These are phyloP conservation scores for Silurus asotus DNA, from an alignment of 2,113 vertebrate genomes.

Conservation along the genomic window DNA sequence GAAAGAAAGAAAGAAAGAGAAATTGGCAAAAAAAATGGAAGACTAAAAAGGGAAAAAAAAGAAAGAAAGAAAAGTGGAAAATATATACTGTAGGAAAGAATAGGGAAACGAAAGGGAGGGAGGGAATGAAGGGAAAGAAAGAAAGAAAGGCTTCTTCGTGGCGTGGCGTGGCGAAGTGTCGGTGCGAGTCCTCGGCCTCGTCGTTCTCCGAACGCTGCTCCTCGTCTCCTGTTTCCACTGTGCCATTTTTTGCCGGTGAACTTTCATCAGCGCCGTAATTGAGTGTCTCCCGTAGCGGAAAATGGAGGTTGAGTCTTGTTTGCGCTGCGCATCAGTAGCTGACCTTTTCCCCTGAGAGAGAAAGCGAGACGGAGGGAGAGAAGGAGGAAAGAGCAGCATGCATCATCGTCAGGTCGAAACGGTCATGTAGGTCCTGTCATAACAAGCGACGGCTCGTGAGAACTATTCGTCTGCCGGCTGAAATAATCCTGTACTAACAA, in stretches of 20 bases:
- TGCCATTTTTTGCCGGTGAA: constrained; percentile 38
- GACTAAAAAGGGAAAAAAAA: too few species aligned
- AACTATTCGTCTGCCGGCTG: constrained; percentile 15
- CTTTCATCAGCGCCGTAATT: constrained; percentile 52
- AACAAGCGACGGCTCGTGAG: constrained; percentile 37
- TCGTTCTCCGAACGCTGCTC: too few species aligned
- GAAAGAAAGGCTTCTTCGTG: too few species aligned
- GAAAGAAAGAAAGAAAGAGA: too few species aligned
- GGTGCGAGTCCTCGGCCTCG: too few species aligned
- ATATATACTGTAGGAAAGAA: too few species aligned
- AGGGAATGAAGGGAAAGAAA: too few species aligned
- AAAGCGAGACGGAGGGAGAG: neutral
- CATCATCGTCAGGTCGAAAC: constrained; percentile 6
- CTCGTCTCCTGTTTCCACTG: neutral
- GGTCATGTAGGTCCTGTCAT: constrained; percentile 35
- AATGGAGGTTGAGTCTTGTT: constrained; percentile 45
- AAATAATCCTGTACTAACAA: constrained; percentile 28
- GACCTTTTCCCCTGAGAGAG: constrained; percentile 43
- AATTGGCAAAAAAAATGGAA: too few species aligned
- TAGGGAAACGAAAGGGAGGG: too few species aligned
- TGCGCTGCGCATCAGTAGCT: constrained; percentile 25
- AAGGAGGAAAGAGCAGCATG: constrained; percentile 23
- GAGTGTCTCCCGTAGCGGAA: constrained; percentile 31
- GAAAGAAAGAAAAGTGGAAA: too few species aligned
- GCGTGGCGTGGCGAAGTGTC: too few species aligned